Conservation (phyloP, 2,797 vertebrate species). For the Ceryle rudis region DNA sequence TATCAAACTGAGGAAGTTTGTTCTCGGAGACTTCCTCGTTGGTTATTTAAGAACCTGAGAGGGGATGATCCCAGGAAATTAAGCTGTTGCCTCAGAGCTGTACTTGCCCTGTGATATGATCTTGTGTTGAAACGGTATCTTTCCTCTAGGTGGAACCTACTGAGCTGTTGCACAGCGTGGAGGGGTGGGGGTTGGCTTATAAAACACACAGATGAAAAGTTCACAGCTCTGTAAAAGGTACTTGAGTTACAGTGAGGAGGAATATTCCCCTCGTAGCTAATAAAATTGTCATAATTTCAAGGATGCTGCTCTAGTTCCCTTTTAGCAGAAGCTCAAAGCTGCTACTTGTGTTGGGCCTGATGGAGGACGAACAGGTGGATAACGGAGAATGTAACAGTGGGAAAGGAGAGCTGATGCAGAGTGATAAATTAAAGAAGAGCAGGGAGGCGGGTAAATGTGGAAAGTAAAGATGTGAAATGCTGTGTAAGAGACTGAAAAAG, state of each 20-base stretch:
- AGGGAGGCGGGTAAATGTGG: neutral
- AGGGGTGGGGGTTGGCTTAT: neutral
- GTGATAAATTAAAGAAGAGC: neutral
- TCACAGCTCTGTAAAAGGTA: neutral
- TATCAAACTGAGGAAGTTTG: neutral
- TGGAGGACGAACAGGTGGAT: neutral
- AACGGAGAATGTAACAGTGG: neutral
- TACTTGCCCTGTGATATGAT: neutral
- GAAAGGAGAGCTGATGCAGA: neutral
- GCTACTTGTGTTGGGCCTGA: neutral
- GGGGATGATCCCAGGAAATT: neutral
- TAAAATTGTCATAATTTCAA: neutral
- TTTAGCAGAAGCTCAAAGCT: neutral
- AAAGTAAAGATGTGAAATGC: neutral
- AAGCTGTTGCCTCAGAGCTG: neutral
- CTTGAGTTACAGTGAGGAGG: neutral
- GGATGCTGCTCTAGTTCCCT: neutral
- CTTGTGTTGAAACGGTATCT: conserved; percentile 27
- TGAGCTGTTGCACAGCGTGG: neutral
- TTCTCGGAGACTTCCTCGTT: neutral
- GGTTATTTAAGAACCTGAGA: conserved; percentile 21
- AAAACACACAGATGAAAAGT: neutral
- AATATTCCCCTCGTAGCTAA: neutral
- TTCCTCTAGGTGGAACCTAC: neutral
- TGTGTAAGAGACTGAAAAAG: neutral